A percentile compares a stretch with the other conserved stretches of the same genome.
Evolutionary conservation across 2,888 invertebrate species (phyloP).

Genomic region (Oscheius onirici): DNA sequence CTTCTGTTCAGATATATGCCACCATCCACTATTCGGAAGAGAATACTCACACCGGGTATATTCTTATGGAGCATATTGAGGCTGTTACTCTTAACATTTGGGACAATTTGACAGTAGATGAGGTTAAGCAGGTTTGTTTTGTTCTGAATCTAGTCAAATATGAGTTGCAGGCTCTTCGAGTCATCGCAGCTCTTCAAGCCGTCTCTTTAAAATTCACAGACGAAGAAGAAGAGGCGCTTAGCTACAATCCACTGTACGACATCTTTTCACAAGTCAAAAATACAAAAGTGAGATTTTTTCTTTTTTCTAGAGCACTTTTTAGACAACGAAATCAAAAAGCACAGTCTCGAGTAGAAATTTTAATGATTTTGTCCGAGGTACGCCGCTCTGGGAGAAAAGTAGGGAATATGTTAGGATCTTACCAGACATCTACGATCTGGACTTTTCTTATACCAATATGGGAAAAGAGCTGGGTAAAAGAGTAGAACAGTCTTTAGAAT

Average conservation of each 20-base stretch:
- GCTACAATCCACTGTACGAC: conserved; percentile 8
- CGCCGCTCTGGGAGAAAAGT: neutral
- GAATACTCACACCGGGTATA: conserved; percentile 39
- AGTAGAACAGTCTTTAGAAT: neutral
- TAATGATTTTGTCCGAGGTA: neutral
- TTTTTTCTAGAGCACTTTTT: neutral
- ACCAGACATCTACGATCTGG: conserved; percentile 11
- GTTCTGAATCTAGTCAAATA: too few relatives aligned
- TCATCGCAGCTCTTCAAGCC: conserved; percentile 23
- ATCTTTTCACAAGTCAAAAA: conserved; percentile 11
- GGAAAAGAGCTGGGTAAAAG: conserved; percentile 1
- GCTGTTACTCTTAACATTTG: neutral
- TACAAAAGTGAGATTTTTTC: neutral
- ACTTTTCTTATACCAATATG: neutral
- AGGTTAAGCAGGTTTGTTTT: conserved; percentile 32
- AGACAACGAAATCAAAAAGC: neutral
- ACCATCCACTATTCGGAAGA: conserved; percentile 23
- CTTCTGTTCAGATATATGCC: conserved; percentile 13
- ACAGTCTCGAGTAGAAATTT: neutral
- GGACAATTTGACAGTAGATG: conserved; percentile 10
- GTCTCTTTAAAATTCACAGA: conserved; percentile 7
- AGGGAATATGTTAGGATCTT: conserved; percentile 1
- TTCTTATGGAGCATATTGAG: conserved; percentile 38
- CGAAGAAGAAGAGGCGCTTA: conserved; percentile 7
- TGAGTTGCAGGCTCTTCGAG: conserved; percentile 4